These are phyloP conservation scores for Trochalopteron elliotii DNA, from an alignment of 2,113 vertebrate genomes.

Conservation along the genomic window DNA sequence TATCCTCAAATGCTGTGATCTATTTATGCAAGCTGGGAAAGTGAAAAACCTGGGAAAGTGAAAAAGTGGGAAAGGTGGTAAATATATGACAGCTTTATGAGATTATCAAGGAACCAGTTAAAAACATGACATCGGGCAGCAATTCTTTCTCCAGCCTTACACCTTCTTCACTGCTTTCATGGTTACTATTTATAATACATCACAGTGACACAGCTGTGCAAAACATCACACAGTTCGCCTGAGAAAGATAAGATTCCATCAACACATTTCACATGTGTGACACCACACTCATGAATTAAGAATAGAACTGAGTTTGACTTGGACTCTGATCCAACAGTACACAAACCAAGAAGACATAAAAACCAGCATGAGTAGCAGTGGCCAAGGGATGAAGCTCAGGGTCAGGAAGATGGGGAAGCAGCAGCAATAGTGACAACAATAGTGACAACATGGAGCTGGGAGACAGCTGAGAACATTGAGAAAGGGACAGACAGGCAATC, in stretches of 20 bases:
- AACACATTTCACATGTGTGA: not conserved
- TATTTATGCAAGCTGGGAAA: not conserved
- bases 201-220: not conserved
- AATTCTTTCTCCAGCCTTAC: slow-evolving; percentile 3
- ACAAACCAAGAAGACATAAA: not conserved
- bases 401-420: not conserved
- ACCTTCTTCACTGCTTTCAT: not conserved
- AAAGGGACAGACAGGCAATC: not conserved
- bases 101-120: slow-evolving; percentile 3
- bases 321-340: not conserved
- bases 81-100: not conserved
- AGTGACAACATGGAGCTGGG: not conserved
- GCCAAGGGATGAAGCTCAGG: not conserved
- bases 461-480: not conserved
- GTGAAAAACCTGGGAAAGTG: not conserved
- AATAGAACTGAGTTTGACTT: not conserved
- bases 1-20: not conserved
- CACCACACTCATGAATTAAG: not conserved
- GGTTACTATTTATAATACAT: not conserved
- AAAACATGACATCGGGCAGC: not conserved
- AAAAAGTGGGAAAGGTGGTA: not conserved
- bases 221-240: slow-evolving; percentile 22
- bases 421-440: not conserved
- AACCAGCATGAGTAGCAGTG: not conserved
- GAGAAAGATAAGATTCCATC: slow-evolving; percentile 6